phyloP scores from a whole-genome alignment of 2,888 invertebrate genomes.

The Hyles lineata region DNA sequence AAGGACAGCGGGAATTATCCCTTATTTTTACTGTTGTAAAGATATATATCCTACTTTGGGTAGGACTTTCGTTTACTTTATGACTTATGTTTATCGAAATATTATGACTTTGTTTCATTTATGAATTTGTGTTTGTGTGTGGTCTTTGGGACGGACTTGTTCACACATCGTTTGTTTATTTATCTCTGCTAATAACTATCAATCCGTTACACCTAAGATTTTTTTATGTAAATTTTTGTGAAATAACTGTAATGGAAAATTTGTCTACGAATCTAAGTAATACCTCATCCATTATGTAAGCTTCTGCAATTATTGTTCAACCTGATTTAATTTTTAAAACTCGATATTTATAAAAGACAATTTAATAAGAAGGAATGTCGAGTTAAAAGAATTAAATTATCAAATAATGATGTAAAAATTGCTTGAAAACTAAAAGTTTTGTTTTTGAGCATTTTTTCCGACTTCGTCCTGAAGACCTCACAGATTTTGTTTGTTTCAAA shows the following conservation, averaged over 20 bases:
- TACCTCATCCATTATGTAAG: not conserved
- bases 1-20: conserved; percentile 31
- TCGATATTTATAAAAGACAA: not conserved
- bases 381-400: conserved; percentile 17
- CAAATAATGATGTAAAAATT: not conserved
- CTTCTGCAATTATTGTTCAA: not conserved
- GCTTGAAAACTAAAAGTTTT: not conserved
- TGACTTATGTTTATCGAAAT: conserved; percentile 64
- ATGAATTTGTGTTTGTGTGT: conserved; percentile 72
- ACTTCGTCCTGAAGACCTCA: conserved; percentile 6
- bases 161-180: conserved; percentile 1
- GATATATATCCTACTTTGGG: conserved; percentile 37
- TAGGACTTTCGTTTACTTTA: conserved; percentile 57
- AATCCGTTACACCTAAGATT: not conserved
- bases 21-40: conserved; percentile 41
- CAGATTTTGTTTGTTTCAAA: conserved; percentile 65
- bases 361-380: conserved; percentile 1
- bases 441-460: not conserved
- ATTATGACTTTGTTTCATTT: conserved; percentile 72
- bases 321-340: conserved; percentile 10
- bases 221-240: not conserved
- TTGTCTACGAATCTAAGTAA: not conserved
- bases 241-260: not conserved
- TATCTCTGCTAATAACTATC: not conserved
- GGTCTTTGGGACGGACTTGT: conserved; percentile 58